Percentiles rank a stretch among this genome's conserved stretches.
Evolutionary conservation across 2,888 invertebrate genomes (phyloP).

Genomic region (Hyposoter dolosus): DNA sequence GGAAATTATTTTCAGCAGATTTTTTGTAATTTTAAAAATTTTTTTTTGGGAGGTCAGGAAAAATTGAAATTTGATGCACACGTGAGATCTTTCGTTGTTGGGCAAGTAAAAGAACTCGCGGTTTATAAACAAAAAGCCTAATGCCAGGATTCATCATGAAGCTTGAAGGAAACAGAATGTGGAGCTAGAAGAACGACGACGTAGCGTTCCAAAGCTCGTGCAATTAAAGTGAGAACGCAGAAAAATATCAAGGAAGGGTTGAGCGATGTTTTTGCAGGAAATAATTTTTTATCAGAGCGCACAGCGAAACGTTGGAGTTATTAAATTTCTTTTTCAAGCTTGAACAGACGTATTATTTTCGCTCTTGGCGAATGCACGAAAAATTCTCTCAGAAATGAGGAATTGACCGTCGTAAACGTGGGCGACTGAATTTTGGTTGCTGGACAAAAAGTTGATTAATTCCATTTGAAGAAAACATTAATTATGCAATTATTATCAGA

Average conservation of each 20-base stretch:
- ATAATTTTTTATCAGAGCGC: not conserved
- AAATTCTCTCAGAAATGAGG: not conserved
- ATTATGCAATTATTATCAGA: not conserved
- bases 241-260: not conserved
- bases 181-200: not conserved
- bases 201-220: not conserved
- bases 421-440: not conserved
- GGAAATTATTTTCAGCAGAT: not conserved
- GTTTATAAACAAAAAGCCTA: not conserved
- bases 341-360: not conserved
- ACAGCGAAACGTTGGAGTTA: not conserved
- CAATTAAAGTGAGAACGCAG: not conserved
- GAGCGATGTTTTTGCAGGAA: not conserved
- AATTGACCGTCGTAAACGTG: not conserved
- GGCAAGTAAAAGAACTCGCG: not conserved
- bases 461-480: not conserved
- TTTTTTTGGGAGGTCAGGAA: not conserved
- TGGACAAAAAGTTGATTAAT: not conserved
- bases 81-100: not conserved
- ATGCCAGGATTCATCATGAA: not conserved
- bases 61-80: not conserved
- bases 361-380: not conserved
- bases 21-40: not conserved
- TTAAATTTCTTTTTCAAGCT: not conserved
- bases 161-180: not conserved